Evolutionary conservation across 2,113 vertebrate genomes (phyloP).

Genomic region (Poeciliopsis turrubarensis): DNA sequence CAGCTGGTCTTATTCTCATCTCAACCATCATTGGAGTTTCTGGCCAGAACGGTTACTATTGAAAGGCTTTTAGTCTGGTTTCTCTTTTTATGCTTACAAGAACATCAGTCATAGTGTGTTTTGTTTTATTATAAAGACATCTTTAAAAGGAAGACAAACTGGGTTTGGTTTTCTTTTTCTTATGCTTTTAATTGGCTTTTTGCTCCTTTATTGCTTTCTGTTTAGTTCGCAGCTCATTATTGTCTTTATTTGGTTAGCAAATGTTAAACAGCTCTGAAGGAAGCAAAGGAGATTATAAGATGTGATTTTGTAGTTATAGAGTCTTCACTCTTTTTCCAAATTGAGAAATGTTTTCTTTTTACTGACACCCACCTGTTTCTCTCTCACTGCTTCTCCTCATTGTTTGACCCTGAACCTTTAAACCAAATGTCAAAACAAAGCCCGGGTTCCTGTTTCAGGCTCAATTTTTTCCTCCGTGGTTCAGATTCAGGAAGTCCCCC

Average conservation of each 20-base stretch:
- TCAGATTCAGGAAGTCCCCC: conserved; percentile 19
- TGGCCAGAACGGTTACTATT: neutral
- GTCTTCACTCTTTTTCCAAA: neutral
- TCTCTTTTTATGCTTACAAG: neutral
- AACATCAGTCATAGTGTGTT: neutral
- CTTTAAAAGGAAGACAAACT: no score
- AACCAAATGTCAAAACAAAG: conserved; percentile 55
- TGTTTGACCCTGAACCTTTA: neutral
- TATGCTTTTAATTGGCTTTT: neutral
- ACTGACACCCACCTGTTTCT: no score
- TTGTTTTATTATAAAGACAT: no score
- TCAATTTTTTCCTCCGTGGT: neutral
- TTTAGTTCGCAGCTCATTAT: no score
- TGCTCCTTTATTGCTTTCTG: neutral
- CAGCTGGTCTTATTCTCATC: neutral
- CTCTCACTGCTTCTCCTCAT: neutral
- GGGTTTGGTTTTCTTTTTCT: neutral
- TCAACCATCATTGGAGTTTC: neutral
- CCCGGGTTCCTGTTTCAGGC: conserved; percentile 38
- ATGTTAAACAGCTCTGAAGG: neutral
- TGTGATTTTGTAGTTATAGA: neutral
- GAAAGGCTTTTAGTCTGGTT: neutral
- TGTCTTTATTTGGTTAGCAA: neutral
- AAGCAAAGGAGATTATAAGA: neutral
- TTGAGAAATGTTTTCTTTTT: neutral